A percentile compares a stretch with the other conserved stretches of the same genome.
Conservation (phyloP, 1,140 invertebrate species). For the Plectus sambesii region DNA sequence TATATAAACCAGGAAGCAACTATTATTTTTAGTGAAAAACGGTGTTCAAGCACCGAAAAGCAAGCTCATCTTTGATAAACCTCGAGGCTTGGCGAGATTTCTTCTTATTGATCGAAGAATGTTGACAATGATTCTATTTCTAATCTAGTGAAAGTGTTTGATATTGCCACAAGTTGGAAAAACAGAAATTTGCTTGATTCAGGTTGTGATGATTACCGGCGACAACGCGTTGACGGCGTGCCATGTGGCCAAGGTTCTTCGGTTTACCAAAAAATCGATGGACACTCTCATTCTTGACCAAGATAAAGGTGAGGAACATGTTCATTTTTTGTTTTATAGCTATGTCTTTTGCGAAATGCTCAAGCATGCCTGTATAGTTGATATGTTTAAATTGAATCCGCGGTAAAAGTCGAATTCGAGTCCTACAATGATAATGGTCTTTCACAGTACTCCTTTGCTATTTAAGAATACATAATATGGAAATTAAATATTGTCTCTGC, state of each 20-base stretch:
- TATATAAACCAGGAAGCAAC: no score
- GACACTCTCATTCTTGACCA: slow-evolving; percentile 57
- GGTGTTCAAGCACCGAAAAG: no score
- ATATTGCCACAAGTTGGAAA: neutral
- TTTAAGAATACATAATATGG: no score
- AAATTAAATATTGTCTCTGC: no score
- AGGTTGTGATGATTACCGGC: slow-evolving; percentile 97
- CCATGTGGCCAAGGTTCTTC: slow-evolving; percentile 86
- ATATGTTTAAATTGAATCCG: neutral
- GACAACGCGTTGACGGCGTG: slow-evolving; percentile 98
- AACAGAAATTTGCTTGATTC: neutral
- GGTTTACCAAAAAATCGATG: slow-evolving; percentile 64
- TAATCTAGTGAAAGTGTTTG: neutral
- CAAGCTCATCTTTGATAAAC: slow-evolving; percentile 2
- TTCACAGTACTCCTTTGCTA: no score
- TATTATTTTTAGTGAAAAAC: no score
- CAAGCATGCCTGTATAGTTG: slow-evolving; percentile 1
- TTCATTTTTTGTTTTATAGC: slow-evolving; percentile 9
- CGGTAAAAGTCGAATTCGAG: neutral
- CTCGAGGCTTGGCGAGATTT: no score
- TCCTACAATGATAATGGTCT: neutral
- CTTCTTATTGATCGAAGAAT: no score
- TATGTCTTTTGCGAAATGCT: neutral
- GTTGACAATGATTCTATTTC: neutral
- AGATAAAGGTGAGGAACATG: neutral